A percentile compares a stretch with the other conserved stretches of the same genome.
Evolutionary conservation across 2,888 invertebrate genomes (phyloP).

Genomic region (Dryobota labecula): DNA sequence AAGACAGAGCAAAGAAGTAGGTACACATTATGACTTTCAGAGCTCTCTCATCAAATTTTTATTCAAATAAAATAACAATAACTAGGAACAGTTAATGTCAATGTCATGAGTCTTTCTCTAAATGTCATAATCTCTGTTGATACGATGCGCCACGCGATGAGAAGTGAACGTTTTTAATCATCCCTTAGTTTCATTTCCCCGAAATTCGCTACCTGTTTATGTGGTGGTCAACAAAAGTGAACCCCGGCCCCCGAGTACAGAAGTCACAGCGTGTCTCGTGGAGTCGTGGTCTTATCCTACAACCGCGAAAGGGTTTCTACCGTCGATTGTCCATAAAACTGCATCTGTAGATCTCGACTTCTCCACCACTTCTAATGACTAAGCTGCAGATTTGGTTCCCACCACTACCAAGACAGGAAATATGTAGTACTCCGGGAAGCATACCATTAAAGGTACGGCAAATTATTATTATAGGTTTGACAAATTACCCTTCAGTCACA

Average conservation of each 20-base stretch:
- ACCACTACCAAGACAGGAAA: neutral
- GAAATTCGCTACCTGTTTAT: neutral
- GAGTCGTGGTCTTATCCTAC: neutral
- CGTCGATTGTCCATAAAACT: too few relatives aligned
- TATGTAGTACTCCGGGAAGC: neutral
- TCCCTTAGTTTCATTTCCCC: neutral
- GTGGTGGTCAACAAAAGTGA: neutral
- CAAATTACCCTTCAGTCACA: slow-evolving; percentile 3
- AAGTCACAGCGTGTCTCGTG: neutral
- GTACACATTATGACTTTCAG: neutral
- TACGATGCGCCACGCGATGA: too few relatives aligned
- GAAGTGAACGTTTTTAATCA: neutral
- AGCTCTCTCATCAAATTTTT: neutral
- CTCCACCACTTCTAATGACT: too few relatives aligned
- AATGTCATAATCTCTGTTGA: too few relatives aligned
- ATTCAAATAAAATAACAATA: neutral
- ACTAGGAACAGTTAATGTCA: too few relatives aligned
- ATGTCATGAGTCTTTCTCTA: too few relatives aligned
- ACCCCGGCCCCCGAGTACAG: neutral
- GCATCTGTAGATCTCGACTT: neutral
- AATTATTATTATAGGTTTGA: neutral
- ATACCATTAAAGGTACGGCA: neutral
- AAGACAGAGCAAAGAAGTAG: neutral
- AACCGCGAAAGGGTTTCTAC: neutral
- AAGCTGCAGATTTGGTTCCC: neutral